These are phyloP conservation scores for Bombycilla garrulus DNA, from an alignment of 2,113 vertebrate genomes.

Conservation along the genomic window DNA sequence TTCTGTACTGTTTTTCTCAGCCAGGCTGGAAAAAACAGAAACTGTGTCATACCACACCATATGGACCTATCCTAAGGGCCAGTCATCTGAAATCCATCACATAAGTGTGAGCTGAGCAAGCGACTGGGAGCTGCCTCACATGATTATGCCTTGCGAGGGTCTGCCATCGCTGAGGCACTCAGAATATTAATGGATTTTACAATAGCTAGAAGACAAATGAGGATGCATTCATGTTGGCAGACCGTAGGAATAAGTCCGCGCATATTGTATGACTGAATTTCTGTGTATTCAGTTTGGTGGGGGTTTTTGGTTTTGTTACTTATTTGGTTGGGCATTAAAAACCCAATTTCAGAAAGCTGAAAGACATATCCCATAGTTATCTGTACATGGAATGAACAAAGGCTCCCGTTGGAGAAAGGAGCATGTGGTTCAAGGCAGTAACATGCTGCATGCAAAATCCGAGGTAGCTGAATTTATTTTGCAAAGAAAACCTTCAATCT, in stretches of 20 bases:
- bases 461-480: not conserved
- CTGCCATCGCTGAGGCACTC: not conserved
- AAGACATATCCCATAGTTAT: not conserved
- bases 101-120: not conserved
- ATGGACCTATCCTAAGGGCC: conserved; percentile 29
- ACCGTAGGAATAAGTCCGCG: not conserved
- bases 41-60: not conserved
- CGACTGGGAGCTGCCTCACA: not conserved
- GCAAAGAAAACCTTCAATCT: not conserved
- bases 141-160: not conserved
- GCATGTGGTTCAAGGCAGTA: not conserved
- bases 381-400: not conserved
- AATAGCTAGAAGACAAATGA: not conserved
- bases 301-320: not conserved
- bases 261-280: not conserved
- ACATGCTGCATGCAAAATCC: not conserved
- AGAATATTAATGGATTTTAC: conserved; percentile 8
- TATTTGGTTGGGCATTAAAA: not conserved
- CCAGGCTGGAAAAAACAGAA: not conserved
- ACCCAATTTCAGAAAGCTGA: not conserved
- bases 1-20: not conserved
- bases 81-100: conserved; percentile 12
- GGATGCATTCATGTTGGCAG: not conserved
- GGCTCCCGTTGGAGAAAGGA: not conserved
- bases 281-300: not conserved